phyloP scores from a whole-genome alignment of 1,140 invertebrate genomes.

The Trachelipus rathkii region DNA sequence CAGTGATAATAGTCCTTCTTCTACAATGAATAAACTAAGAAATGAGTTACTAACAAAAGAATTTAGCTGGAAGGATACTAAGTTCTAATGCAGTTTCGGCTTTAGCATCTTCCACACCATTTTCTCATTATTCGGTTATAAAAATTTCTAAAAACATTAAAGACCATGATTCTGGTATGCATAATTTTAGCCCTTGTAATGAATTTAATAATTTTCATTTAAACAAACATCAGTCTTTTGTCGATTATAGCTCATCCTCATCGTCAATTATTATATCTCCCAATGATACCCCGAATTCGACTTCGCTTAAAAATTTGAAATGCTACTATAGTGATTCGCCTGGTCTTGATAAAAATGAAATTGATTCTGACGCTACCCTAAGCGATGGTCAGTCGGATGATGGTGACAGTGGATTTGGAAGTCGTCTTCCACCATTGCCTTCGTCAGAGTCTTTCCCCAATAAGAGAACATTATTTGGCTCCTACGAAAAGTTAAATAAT shows the following conservation, averaged over 20 bases:
- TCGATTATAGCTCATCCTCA: not conserved
- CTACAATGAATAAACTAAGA: slow-evolving; percentile 36
- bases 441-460: slow-evolving; percentile 28
- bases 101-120: not conserved
- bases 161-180: not conserved
- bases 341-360: not conserved
- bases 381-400: slow-evolving; percentile 42
- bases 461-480: slow-evolving; percentile 32
- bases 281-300: slow-evolving; percentile 15
- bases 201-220: not conserved
- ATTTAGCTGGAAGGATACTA: slow-evolving; percentile 27
- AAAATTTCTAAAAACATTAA: not conserved
- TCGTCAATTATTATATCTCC: slow-evolving; percentile 31
- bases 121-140: not conserved
- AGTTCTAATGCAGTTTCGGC: not conserved
- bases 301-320: not conserved
- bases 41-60: slow-evolving; percentile 29
- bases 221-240: not conserved
- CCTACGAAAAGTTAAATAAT: slow-evolving; percentile 37
- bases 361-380: slow-evolving; percentile 40
- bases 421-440: not conserved
- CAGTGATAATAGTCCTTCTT: slow-evolving; percentile 39
- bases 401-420: slow-evolving; percentile 27
- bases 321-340: not conserved
- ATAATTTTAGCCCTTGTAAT: not conserved